phyloP scores from a whole-genome alignment of 2,888 invertebrate species.

The Diadegma fenestrale region DNA sequence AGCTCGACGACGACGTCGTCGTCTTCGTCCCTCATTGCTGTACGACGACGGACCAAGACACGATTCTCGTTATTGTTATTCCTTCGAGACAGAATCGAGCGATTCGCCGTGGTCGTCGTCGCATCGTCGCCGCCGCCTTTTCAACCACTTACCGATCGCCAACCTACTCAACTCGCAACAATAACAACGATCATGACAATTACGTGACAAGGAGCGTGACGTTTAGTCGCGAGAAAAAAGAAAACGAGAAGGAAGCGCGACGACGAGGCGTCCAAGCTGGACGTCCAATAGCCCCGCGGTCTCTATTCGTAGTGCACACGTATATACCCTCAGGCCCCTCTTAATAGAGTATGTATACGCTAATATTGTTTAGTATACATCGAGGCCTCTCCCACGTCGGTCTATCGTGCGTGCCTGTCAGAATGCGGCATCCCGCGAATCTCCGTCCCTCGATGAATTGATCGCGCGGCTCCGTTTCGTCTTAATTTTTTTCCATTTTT shows the following conservation, averaged over 20 bases:
- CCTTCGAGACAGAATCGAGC: constrained; percentile 26
- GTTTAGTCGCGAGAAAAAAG: constrained; percentile 45
- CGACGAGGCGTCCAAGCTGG: constrained; percentile 40
- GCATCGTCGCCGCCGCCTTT: background rate
- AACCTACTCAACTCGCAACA: constrained; percentile 1
- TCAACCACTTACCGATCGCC: constrained; percentile 22
- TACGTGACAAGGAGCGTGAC: constrained; percentile 37
- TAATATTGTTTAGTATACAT: constrained; percentile 36
- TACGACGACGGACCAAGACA: constrained; percentile 41
- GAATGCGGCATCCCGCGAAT: constrained; percentile 23
- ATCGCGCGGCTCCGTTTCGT: background rate
- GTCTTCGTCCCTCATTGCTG: constrained; percentile 33
- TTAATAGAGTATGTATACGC: constrained; percentile 13
- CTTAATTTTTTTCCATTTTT: background rate
- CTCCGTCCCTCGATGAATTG: constrained; percentile 1
- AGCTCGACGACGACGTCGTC: constrained; percentile 52
- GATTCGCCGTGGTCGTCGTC: constrained; percentile 31
- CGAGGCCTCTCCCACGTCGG: constrained; percentile 28
- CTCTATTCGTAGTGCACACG: background rate
- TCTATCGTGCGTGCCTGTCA: constrained; percentile 30
- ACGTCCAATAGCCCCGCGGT: constrained; percentile 10
- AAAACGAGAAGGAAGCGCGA: constrained; percentile 50
- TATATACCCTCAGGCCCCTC: constrained; percentile 3
- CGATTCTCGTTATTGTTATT: constrained; percentile 37
- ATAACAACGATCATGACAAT: constrained; percentile 22